Base-by-base conservation (phyloP, 2,797 vertebrate genomes). In the Glyptemys insculpta region DNA sequence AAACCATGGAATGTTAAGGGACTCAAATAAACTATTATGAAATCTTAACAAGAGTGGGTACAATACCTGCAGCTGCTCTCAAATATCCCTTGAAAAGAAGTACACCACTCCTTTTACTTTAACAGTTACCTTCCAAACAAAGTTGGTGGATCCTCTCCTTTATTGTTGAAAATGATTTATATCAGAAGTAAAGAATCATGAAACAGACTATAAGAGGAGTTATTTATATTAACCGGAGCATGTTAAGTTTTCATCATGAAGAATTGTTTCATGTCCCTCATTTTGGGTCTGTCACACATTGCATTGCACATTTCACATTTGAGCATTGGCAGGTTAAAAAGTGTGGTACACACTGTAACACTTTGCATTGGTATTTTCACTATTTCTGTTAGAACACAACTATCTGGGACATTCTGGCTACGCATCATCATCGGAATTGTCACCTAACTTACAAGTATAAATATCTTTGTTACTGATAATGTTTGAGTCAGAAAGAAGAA, bases 361-460 rank as follows among this genome's bases (percentile, higher is more conserved):
- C 37, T 94, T 94, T 59, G 21, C 68, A 47, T 95, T 89, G 29
- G 34, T 62, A 34, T 92, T 85, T 56, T 44, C 72, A 79, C 15
- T 49, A 72, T 25, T 86, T 86, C 19, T 84, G 81, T n/a, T 89
- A 92, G 87, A 87, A 88, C 59, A 54, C 54, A 25, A 54, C 27
- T 82, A 23, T 6, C 14, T 87, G 57, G 83, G 74, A 90, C 87
- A 27, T 19, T 86, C 23, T 80, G 78, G 3, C 37, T 83, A 37
- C 27, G n/a, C 3, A 65, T 80, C 41, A 31, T 31, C 47, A 68
- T 86, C 65, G 65, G 5, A 62, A 52, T 57, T 37, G 4, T 56
- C 87, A 79, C 52, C 34, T 89, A 79, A 83, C 79, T 90, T 91
- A 88, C 29, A 87, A 82, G 44, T 37, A 68, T 49, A 93, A 68